phyloP scores from a whole-genome alignment of 1,140 invertebrate genomes.

The Drosophila kepulauana region DNA sequence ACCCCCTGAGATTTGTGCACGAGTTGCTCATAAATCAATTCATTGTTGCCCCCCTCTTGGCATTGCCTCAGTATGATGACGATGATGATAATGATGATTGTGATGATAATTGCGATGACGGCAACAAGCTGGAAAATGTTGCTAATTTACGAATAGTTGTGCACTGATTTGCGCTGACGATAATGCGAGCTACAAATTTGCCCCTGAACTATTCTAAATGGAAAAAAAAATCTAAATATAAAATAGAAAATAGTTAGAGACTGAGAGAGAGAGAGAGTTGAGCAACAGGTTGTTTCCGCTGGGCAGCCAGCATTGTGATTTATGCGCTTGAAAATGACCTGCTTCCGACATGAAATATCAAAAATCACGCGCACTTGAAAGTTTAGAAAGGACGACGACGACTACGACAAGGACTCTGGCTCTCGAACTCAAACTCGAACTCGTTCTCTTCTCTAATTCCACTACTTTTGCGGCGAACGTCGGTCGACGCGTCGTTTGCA shows the following conservation, averaged over 20 bases:
- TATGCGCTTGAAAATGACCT: slow-evolving; percentile 80
- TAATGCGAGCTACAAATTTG: slow-evolving; percentile 37
- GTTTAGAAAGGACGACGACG: slow-evolving; percentile 52
- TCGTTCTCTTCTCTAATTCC: background rate
- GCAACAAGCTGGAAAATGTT: slow-evolving; percentile 79
- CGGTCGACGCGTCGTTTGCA: slow-evolving; percentile 18
- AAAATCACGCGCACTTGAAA: slow-evolving; percentile 76
- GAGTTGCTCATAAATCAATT: slow-evolving; percentile 79
- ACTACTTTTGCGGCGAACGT: background rate
- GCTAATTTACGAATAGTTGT: slow-evolving; percentile 61
- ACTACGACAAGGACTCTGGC: slow-evolving; percentile 12
- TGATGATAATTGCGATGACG: slow-evolving; percentile 51
- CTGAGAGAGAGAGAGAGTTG: slow-evolving; percentile 25
- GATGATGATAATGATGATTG: slow-evolving; percentile 15
- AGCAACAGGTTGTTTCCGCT: slow-evolving; percentile 75
- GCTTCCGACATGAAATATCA: slow-evolving; percentile 81
- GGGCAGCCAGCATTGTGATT: slow-evolving; percentile 65
- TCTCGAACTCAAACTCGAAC: background rate
- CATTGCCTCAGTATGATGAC: background rate
- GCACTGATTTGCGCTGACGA: slow-evolving; percentile 15
- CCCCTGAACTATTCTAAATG: slow-evolving; percentile 14
- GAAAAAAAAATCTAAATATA: slow-evolving; percentile 8
- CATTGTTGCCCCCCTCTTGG: slow-evolving; percentile 56
- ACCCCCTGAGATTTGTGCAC: slow-evolving; percentile 63
- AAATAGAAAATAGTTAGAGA: slow-evolving; percentile 29